Evolutionary conservation across 2,888 invertebrate genomes (phyloP), one percentile per base, ranked within the genome.

Genomic region (Crepidodera aurea): DNA sequence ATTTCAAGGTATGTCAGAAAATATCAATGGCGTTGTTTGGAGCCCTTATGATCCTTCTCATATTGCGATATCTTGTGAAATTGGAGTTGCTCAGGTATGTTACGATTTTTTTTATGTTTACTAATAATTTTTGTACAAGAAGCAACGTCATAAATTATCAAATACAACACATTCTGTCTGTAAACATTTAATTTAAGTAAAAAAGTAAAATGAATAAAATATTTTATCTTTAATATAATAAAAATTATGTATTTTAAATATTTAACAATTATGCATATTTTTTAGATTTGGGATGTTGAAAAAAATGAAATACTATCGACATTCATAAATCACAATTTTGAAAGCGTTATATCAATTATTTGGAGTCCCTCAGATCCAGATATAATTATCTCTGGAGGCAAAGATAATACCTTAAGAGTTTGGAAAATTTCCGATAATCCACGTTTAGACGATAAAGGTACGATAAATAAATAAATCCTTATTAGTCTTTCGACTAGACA

Each of bases 61-160:
- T 46, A 79, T 94, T 42, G 84, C 89, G 4, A 87, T 91, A 1
- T 87, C 87, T 0, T 88, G 90, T 1, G 89, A 87, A 64, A 92
- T 93, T 77, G 81, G 83, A 18, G 86, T 88, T 25, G 87, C 88
- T 18, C 85, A 90, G 81, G 91, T 92, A 79, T 77, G 42, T 22
- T 34, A 50, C 18, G 16, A 22, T 18, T 25, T 27, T 44, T 16
- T 16, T 34, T 50, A 51, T 55, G 10, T 56, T 27, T 27, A 7
- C 27, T 27, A 27, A 6, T 27, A 6, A 27, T n/a, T n/a, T n/a
- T n/a, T n/a, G n/a, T n/a, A n/a, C n/a, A n/a, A n/a, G n/a, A n/a
- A n/a, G n/a, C n/a, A n/a, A n/a, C n/a, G n/a, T n/a, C n/a, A n/a
- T n/a, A n/a, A n/a, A n/a, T n/a, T n/a, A n/a, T n/a, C n/a, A n/a